Percentiles rank a stretch among this genome's conserved stretches.
These are phyloP conservation scores for Tretioscincus oriximinensis DNA, from an alignment of 2,113 vertebrate species.

Conservation along the genomic window DNA sequence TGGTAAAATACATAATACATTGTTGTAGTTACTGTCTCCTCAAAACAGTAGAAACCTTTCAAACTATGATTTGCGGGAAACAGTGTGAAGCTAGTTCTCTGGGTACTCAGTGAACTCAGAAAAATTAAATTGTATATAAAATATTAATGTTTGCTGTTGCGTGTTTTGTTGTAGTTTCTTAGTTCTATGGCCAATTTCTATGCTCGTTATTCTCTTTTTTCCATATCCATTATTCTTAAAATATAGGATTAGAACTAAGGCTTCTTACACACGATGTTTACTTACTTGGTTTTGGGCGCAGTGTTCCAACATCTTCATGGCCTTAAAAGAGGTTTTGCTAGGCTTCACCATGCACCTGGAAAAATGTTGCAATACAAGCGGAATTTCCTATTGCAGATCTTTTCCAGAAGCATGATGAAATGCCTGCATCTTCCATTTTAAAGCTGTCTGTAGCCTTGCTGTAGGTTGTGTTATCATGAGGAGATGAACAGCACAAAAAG, in stretches of 20 bases:
- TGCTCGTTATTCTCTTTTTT: neutral
- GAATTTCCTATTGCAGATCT: too few species aligned
- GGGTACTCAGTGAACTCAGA: slow-evolving; percentile 3
- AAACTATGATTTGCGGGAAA: neutral
- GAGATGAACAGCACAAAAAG: too few species aligned
- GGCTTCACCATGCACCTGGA: too few species aligned
- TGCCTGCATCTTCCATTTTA: too few species aligned
- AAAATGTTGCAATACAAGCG: too few species aligned
- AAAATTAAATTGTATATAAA: neutral
- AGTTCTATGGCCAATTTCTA: neutral
- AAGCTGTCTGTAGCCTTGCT: too few species aligned
- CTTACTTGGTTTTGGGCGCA: too few species aligned
- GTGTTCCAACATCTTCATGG: too few species aligned
- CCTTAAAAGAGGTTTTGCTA: too few species aligned
- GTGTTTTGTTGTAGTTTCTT: neutral
- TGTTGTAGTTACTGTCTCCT: neutral
- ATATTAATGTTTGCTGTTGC: neutral
- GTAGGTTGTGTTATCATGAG: too few species aligned
- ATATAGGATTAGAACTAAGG: neutral
- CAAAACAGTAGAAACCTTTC: neutral
- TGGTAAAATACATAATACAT: neutral
- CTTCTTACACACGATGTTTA: too few species aligned
- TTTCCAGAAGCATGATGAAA: too few species aligned
- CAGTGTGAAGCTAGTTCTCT: neutral
- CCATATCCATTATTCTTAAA: neutral